A percentile compares a stretch with the other conserved stretches of the same genome.
These are phyloP conservation scores for Eupithecia exiguata DNA, from an alignment of 2,888 invertebrate species.

Conservation along the genomic window DNA sequence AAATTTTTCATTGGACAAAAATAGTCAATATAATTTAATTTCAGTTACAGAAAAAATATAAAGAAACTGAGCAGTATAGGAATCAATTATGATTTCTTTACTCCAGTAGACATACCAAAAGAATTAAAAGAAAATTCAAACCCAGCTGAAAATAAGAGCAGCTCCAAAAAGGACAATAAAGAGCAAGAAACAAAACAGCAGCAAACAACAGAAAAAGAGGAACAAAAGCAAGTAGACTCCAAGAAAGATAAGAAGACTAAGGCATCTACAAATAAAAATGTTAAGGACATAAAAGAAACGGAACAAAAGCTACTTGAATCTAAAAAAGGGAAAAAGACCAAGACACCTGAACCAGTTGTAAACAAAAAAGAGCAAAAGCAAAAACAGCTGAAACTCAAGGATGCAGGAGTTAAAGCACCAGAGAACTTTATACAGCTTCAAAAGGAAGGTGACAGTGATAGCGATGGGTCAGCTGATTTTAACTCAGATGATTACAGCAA, in stretches of 20 bases:
- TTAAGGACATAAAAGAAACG: conserved; percentile 18
- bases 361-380: conserved; percentile 56
- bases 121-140: conserved; percentile 49
- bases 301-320: conserved; percentile 32
- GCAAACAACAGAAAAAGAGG: conserved; percentile 39
- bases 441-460: conserved; percentile 62
- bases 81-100: conserved; percentile 80
- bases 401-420: conserved; percentile 58
- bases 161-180: conserved; percentile 39
- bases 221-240: conserved; percentile 26
- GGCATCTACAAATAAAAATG: conserved; percentile 20
- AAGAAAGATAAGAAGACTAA: conserved; percentile 38
- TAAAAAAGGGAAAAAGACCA: conserved; percentile 36
- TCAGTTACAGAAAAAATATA: conserved; percentile 74
- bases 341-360: conserved; percentile 38
- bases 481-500: conserved; percentile 75
- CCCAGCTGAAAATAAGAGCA: conserved; percentile 41
- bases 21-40: conserved; percentile 21
- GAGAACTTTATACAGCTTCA: conserved; percentile 65
- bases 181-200: conserved; percentile 19
- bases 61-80: conserved; percentile 76
- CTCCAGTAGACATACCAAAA: conserved; percentile 78
- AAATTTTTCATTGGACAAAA: too few relatives aligned
- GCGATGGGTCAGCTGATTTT: conserved; percentile 66
- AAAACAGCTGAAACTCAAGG: conserved; percentile 59